A percentile compares a stretch with the other conserved stretches of the same genome.
Conservation (phyloP, 2,797 vertebrate species). For the Threskiornis aethiopicus region DNA sequence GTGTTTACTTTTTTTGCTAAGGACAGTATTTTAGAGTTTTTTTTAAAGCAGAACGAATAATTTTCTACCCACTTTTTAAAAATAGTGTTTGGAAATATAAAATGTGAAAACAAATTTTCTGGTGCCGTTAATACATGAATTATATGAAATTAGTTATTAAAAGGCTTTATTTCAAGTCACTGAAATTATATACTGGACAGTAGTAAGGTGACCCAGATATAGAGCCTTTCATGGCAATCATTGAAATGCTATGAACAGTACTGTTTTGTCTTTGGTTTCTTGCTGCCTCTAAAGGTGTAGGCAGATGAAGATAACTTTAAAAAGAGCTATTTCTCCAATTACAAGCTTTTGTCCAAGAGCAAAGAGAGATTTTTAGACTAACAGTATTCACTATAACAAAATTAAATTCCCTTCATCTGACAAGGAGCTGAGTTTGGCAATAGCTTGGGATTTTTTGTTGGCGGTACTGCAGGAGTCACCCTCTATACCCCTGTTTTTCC, state of each 20-base stretch:
- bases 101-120: background rate
- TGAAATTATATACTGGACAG: constrained; percentile 67
- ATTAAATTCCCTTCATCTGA: constrained; percentile 74
- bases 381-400: constrained; percentile 70
- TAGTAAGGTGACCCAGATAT: constrained; percentile 73
- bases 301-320: constrained; percentile 76
- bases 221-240: constrained; percentile 64
- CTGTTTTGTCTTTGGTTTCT: constrained; percentile 73
- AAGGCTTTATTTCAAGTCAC: constrained; percentile 51
- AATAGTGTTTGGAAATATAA: background rate
- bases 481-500: background rate
- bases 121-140: constrained; percentile 23
- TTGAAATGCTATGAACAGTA: constrained; percentile 73
- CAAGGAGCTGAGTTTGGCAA: constrained; percentile 49
- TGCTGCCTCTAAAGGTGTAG: constrained; percentile 72
- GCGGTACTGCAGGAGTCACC: background rate
- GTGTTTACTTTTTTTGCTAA: constrained; percentile 52
- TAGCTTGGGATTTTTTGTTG: background rate
- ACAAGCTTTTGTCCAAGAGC: constrained; percentile 75
- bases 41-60: background rate
- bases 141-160: constrained; percentile 50
- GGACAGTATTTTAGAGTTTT: background rate
- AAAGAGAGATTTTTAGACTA: constrained; percentile 71
- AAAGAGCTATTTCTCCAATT: constrained; percentile 74
- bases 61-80: constrained; percentile 5